Conservation (phyloP, 2,888 invertebrate genomes). For the Pseudococcus viburni region DNA sequence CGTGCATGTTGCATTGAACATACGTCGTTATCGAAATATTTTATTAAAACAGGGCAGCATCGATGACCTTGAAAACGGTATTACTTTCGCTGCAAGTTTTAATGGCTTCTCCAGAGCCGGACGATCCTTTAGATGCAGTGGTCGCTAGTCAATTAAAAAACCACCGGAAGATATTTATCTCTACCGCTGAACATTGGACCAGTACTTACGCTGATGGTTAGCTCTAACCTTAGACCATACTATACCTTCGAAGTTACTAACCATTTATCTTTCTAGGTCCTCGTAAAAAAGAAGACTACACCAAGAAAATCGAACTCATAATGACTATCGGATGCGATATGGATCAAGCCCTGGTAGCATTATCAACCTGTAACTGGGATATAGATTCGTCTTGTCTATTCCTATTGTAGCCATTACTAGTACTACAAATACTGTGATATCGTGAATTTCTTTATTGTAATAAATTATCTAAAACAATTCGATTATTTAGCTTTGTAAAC, state of each 20-base stretch:
- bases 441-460: constrained; percentile 23
- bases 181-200: constrained; percentile 97
- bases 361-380: constrained; percentile 95
- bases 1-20: not conserved
- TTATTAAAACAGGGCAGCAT: constrained; percentile 86
- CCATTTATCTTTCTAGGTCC: constrained; percentile 75
- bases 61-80: constrained; percentile 97
- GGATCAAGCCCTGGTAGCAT: constrained; percentile 88
- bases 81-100: constrained; percentile 95
- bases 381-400: constrained; percentile 75
- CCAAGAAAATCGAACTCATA: constrained; percentile 88
- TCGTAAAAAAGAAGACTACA: constrained; percentile 83
- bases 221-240: too few relatives aligned
- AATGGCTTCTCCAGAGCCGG: constrained; percentile 91
- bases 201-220: constrained; percentile 86
- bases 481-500: not conserved
- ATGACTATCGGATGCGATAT: constrained; percentile 96
- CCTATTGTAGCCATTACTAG: not conserved
- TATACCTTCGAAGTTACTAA: too few relatives aligned
- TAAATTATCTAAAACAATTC: not conserved
- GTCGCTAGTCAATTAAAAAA: constrained; percentile 98
- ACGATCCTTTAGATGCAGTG: constrained; percentile 96
- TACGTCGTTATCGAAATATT: constrained; percentile 75
- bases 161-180: constrained; percentile 85
- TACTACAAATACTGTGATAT: not conserved